Evolutionary conservation across 2,113 vertebrate genomes (phyloP).

Genomic region (Percina caprodes): DNA sequence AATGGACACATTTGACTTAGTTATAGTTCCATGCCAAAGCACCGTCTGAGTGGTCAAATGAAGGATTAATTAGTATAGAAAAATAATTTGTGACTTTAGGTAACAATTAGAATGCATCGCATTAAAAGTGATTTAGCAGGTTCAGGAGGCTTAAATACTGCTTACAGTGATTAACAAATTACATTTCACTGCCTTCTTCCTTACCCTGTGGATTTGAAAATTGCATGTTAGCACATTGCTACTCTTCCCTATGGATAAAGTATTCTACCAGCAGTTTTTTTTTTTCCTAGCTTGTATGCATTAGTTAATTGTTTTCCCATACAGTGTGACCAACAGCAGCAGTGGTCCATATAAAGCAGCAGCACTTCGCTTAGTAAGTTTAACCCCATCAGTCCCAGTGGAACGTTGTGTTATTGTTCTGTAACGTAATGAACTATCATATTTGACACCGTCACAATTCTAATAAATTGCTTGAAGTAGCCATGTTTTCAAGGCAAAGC

Average conservation of each 20-base stretch:
- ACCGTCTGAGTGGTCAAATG: not conserved
- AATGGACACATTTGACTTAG: constrained; percentile 12
- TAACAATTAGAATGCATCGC: not conserved
- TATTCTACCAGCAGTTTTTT: not conserved
- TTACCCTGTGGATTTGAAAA: not conserved
- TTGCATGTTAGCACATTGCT: not conserved
- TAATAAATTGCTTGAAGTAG: not conserved
- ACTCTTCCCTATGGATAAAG: not conserved
- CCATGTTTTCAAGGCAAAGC: not conserved
- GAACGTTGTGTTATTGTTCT: not conserved
- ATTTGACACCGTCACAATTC: not conserved
- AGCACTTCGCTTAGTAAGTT: not conserved
- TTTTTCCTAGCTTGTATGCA: not conserved
- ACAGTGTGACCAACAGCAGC: not conserved
- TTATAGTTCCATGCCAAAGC: not conserved
- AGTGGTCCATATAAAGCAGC: not conserved
- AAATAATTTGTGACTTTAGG: not conserved
- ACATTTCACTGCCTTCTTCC: not conserved
- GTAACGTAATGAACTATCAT: not conserved
- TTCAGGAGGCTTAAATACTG: not conserved
- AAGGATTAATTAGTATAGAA: not conserved
- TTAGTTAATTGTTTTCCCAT: not conserved
- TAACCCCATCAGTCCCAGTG: not conserved
- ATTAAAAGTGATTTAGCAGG: not conserved
- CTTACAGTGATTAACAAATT: not conserved